Percentiles rank a stretch among this genome's conserved stretches.
phyloP scores from a whole-genome alignment of 1,140 invertebrate genomes.

The Alviniconcha marisindica region DNA sequence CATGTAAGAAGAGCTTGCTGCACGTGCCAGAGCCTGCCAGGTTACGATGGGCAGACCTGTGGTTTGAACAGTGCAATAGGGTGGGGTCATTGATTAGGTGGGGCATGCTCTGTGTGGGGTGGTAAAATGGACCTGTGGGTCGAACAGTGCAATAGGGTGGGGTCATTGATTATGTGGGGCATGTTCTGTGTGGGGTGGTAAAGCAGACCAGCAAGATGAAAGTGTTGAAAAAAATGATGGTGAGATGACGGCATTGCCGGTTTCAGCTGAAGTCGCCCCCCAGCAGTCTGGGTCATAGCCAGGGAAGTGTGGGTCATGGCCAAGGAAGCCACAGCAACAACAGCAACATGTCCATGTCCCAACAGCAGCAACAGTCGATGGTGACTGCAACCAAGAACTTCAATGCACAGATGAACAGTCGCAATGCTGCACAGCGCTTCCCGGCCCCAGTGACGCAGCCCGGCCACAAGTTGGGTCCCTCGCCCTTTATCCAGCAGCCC shows the following conservation, averaged over 20 bases:
- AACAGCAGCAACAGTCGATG: slow-evolving; percentile 33
- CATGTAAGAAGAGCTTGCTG: too few relatives aligned
- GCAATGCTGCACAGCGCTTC: slow-evolving; percentile 35
- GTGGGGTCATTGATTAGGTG: too few relatives aligned
- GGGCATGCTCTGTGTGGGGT: too few relatives aligned
- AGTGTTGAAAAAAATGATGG: not conserved
- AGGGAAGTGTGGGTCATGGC: slow-evolving; percentile 15
- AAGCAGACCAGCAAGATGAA: too few relatives aligned
- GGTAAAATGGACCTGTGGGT: too few relatives aligned
- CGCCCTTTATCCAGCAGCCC: slow-evolving; percentile 16
- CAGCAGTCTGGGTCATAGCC: slow-evolving; percentile 38
- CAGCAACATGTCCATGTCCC: not conserved
- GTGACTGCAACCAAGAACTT: slow-evolving; percentile 18
- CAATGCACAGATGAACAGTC: slow-evolving; percentile 38
- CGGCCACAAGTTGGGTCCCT: not conserved
- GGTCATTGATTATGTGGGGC: too few relatives aligned
- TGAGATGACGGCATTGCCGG: not conserved
- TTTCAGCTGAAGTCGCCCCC: slow-evolving; percentile 60
- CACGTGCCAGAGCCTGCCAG: too few relatives aligned
- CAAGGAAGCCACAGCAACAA: slow-evolving; percentile 40
- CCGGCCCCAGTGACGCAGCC: not conserved
- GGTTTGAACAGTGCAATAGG: too few relatives aligned
- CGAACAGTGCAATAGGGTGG: too few relatives aligned
- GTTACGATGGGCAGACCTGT: too few relatives aligned
- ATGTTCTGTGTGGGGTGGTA: too few relatives aligned